Evolutionary conservation across 2,888 invertebrate species (phyloP).

Genomic region (Lasiommata megera): DNA sequence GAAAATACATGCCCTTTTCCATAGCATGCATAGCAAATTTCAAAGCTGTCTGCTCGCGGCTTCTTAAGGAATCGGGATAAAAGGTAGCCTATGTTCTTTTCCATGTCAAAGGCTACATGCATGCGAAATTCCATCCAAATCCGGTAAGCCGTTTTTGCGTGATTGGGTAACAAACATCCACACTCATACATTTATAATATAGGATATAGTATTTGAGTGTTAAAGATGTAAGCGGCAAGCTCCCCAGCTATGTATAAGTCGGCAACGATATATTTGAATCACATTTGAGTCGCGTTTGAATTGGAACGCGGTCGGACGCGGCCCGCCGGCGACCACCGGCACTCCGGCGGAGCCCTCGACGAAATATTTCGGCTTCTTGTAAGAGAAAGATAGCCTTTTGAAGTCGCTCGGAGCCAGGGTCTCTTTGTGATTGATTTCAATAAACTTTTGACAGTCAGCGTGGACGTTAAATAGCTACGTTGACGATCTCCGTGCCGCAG

Average conservation of each 20-base stretch:
- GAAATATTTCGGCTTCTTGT: slow-evolving; percentile 12
- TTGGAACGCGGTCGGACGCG: slow-evolving; percentile 26
- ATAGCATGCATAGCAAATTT: no score
- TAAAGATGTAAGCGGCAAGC: not conserved
- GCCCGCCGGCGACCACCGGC: slow-evolving; percentile 32
- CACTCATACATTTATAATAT: no score
- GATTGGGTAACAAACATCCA: no score
- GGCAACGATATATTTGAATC: slow-evolving; percentile 37
- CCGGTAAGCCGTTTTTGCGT: no score
- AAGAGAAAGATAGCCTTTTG: slow-evolving; percentile 9
- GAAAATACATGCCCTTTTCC: no score
- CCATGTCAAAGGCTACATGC: no score
- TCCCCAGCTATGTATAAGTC: slow-evolving; percentile 13
- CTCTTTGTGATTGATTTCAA: slow-evolving; percentile 9
- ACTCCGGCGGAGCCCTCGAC: not conserved
- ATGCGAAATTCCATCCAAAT: no score
- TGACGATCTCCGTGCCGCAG: no score
- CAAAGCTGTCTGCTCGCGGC: no score
- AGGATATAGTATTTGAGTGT: no score
- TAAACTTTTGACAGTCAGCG: not conserved
- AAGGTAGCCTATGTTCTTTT: no score
- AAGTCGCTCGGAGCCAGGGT: slow-evolving; percentile 3
- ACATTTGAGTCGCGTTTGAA: slow-evolving; percentile 15
- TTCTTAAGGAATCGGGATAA: no score
- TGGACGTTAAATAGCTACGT: not conserved